Evolutionary conservation across 2,888 invertebrate species (phyloP).

Genomic region (Trichacis sp.): DNA sequence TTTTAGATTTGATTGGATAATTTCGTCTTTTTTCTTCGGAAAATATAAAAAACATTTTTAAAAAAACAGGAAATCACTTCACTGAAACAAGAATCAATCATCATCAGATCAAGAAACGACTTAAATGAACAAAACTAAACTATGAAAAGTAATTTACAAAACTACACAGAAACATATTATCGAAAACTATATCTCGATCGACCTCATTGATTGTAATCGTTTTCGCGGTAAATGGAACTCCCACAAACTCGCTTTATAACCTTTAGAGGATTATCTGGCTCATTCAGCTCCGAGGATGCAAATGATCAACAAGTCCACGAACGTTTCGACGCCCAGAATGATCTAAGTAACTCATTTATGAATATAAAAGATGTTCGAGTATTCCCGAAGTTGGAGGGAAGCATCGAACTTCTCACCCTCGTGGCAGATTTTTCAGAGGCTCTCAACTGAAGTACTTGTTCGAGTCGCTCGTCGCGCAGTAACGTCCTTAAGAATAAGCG

Average conservation of each 20-base stretch:
- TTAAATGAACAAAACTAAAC: too few relatives aligned
- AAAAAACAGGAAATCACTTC: too few relatives aligned
- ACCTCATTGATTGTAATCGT: constrained; percentile 24
- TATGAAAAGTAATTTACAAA: too few relatives aligned
- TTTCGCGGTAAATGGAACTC: constrained; percentile 50
- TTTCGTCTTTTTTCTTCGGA: too few relatives aligned
- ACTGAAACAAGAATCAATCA: too few relatives aligned
- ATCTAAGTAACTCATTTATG: constrained; percentile 21
- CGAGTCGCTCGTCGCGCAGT: constrained; percentile 24
- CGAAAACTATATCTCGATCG: constrained; percentile 3
- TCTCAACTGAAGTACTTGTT: constrained; percentile 28
- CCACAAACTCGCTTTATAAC: constrained; percentile 59
- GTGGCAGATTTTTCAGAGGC: constrained; percentile 34
- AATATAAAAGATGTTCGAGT: constrained; percentile 24
- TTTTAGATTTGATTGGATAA: too few relatives aligned
- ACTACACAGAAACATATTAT: too few relatives aligned
- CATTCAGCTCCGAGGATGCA: constrained; percentile 59
- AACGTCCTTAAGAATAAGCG: constrained; percentile 26
- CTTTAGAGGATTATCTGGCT: constrained; percentile 57
- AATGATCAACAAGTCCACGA: constrained; percentile 59
- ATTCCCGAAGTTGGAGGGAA: constrained; percentile 19
- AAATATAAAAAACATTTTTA: too few relatives aligned
- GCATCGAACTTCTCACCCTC: constrained; percentile 30
- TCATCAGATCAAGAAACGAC: too few relatives aligned
- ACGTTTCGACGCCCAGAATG: not conserved